These are phyloP conservation scores for Drosophila antonietae DNA, from an alignment of 2,888 invertebrate species.

Conservation along the genomic window DNA sequence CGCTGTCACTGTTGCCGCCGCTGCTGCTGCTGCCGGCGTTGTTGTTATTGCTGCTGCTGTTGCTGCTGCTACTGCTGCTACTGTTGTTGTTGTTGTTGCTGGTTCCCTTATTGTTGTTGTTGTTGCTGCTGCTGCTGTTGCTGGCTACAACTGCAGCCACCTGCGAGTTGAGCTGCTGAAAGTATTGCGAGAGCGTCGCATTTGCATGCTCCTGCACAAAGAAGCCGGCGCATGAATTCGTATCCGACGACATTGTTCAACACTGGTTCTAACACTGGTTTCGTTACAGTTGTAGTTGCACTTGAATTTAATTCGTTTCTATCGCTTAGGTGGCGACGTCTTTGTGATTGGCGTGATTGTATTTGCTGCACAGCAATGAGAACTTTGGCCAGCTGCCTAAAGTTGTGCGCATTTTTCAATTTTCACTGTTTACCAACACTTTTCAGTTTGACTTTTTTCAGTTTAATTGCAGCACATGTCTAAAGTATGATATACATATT, in stretches of 20 bases:
- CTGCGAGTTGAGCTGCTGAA: conserved; percentile 81
- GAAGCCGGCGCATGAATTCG: conserved; percentile 80
- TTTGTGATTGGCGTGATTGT: conserved; percentile 61
- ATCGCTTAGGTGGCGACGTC: conserved; percentile 62
- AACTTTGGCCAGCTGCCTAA: conserved; percentile 43
- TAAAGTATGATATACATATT: conserved; percentile 30
- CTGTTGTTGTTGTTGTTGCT: conserved; percentile 42
- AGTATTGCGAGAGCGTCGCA: conserved; percentile 80
- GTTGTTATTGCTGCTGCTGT: conserved; percentile 52
- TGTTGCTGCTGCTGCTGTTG: conserved; percentile 43
- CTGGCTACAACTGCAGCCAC: conserved; percentile 68
- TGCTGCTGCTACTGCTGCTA: conserved; percentile 33
- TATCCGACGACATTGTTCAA: conserved; percentile 67
- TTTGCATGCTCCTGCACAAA: conserved; percentile 81
- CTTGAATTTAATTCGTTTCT: background rate
- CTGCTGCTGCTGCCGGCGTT: conserved; percentile 60
- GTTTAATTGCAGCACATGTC: background rate
- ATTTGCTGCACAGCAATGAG: conserved; percentile 59
- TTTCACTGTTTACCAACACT: conserved; percentile 25
- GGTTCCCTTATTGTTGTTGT: conserved; percentile 40
- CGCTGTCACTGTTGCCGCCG: conserved; percentile 40
- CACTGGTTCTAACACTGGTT: conserved; percentile 34
- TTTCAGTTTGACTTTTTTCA: background rate
- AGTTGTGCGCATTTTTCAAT: conserved; percentile 68
- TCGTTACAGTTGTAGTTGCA: background rate